phyloP scores from a whole-genome alignment of 2,888 invertebrate genomes.

The Barypeithes pellucidus region DNA sequence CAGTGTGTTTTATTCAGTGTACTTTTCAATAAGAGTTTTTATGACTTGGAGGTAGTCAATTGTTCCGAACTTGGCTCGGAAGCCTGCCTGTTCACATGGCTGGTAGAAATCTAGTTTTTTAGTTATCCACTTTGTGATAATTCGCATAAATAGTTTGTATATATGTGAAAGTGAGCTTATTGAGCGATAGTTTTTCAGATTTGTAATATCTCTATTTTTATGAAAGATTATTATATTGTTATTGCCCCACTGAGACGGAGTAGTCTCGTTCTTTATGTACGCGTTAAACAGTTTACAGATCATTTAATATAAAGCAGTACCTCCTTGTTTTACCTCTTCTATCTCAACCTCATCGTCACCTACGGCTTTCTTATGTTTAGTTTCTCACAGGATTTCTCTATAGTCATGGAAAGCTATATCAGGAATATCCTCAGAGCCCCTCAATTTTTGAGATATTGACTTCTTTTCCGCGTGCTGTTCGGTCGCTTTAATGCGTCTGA shows the following conservation, averaged over 20 bases:
- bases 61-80: not conserved
- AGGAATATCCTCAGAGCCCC: no score
- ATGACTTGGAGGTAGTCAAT: not conserved
- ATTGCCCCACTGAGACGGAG: not conserved
- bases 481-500: no score
- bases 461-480: no score
- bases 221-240: not conserved
- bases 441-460: no score
- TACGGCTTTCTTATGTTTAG: constrained; percentile 18
- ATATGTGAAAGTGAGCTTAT: not conserved
- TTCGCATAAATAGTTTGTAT: not conserved
- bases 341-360: constrained; percentile 22
- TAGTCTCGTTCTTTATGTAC: not conserved
- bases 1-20: not conserved
- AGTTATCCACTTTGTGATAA: not conserved
- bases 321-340: not conserved
- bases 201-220: not conserved
- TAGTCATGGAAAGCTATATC: not conserved
- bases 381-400: not conserved
- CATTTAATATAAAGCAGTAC: not conserved
- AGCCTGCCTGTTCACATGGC: not conserved
- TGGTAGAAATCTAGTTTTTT: not conserved
- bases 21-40: not conserved
- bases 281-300: not conserved
- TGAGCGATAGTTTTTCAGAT: not conserved